Percentiles rank a stretch among this genome's conserved stretches.
phyloP scores from a whole-genome alignment of 2,113 vertebrate species.

The Malurus melanocephalus region DNA sequence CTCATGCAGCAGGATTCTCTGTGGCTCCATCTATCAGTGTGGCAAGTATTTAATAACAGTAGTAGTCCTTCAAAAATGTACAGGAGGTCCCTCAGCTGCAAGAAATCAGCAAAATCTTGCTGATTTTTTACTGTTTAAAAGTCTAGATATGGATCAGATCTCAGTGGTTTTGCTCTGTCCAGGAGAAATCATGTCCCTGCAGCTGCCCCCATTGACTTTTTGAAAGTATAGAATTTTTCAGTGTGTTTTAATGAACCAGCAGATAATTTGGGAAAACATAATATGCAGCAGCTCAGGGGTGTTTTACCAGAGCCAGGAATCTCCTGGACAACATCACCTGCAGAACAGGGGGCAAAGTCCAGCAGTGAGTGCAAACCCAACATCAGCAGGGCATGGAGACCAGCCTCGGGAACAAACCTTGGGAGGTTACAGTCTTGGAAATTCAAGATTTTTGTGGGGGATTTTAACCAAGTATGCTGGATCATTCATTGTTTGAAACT shows the following conservation, averaged over 20 bases:
- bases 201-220: background rate
- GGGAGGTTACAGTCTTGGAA: background rate
- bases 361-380: background rate
- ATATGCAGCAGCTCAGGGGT: accelerated
- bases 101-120: background rate
- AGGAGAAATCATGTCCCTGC: background rate
- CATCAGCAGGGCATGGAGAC: background rate
- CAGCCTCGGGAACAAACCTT: background rate
- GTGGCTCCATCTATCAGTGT: background rate
- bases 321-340: background rate
- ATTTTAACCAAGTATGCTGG: background rate
- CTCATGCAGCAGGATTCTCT: background rate
- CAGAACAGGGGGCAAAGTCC: background rate
- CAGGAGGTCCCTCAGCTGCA: background rate
- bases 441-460: background rate
- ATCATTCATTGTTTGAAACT: background rate
- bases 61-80: background rate
- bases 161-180: background rate
- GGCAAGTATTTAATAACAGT: background rate
- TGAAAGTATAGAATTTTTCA: background rate
- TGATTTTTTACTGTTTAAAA: background rate
- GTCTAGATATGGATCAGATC: background rate
- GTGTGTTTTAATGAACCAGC: background rate
- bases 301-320: background rate
- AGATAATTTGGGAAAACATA: background rate